Percentiles rank a stretch among this genome's conserved stretches.
phyloP scores from a whole-genome alignment of 2,888 invertebrate species.

The Tinea pellionella region DNA sequence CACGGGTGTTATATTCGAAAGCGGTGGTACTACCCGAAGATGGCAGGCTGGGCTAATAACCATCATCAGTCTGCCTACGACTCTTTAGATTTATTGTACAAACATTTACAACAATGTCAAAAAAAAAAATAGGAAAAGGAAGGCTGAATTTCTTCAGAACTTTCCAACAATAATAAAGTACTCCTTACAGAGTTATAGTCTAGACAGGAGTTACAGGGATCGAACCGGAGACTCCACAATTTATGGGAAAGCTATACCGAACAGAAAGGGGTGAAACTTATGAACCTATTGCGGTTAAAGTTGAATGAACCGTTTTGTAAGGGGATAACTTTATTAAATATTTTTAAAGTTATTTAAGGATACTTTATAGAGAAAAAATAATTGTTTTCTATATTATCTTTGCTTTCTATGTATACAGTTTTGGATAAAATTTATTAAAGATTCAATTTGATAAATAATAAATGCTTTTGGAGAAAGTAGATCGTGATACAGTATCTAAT shows the following conservation, averaged over 20 bases:
- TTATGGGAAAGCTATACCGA: neutral
- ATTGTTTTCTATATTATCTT: no score
- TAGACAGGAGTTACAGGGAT: neutral
- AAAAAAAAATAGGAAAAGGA: neutral
- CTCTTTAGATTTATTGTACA: no score
- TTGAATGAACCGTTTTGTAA: neutral
- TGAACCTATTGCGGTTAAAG: neutral
- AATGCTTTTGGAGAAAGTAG: no score
- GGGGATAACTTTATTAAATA: neutral
- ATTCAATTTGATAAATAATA: no score
- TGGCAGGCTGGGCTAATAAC: no score
- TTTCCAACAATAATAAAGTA: neutral
- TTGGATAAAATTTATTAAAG: no score
- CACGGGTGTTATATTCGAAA: no score
- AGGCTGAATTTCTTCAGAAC: neutral
- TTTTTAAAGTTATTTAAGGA: neutral
- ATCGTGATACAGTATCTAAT: no score
- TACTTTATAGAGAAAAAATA: no score
- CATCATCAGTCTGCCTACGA: no score
- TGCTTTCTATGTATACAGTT: no score
- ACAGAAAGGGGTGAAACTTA: slow-evolving; percentile 1
- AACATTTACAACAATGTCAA: neutral
- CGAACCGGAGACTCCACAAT: neutral
- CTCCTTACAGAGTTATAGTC: neutral
- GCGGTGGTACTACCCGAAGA: no score